Base-by-base conservation (phyloP, 2,888 invertebrate genomes). In the Drosophila subsilvestris region DNA sequence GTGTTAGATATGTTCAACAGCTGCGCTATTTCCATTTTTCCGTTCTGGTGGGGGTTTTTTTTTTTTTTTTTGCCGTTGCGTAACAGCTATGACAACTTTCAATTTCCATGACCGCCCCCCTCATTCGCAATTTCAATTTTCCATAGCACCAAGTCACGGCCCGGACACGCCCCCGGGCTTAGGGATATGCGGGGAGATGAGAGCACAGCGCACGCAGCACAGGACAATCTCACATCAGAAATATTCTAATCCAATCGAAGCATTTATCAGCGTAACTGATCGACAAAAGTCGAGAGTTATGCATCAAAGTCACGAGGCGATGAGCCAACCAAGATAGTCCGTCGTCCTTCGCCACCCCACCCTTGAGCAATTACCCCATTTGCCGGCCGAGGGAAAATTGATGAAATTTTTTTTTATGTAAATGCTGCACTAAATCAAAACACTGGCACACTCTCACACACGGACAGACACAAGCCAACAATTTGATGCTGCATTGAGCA, bases 1-100 rank as follows among this genome's bases (percentile, higher is more conserved):
- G 86, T 82, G 82, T 82, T 82, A 88, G 82, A 83, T 86, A 74
- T 88, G 87, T 84, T 83, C 89, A 88, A 83, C 83, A 88, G 89
- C 83, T 83, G 88, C 74, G 83, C 70, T 88, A 88, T 75, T 82
- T 71, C 74, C 67, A 66, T 66, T 71, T 66, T 63, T 65, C 37
- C 42, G 43, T 47, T 68, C 53, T 20, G 43, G 32, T n/a, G 37
- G 37, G 37, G 12, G 12, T 32, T 4, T 12, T 53, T 48, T 32
- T 10, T 17, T 27, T 50, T 47, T 22, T 20, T 63, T 29, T 58
- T n/a, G 61, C 70, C 65, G 70, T 56, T 62, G 48, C 68, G 67
- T 76, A 78, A 68, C 75, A 63, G 37, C 65, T 65, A 75, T 86
- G 81, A 88, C 86, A 88, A 86, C 81, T 83, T 83, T 83, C 86